Evolutionary conservation across 2,113 vertebrate species (phyloP).

Genomic region (Zapornia atra): DNA sequence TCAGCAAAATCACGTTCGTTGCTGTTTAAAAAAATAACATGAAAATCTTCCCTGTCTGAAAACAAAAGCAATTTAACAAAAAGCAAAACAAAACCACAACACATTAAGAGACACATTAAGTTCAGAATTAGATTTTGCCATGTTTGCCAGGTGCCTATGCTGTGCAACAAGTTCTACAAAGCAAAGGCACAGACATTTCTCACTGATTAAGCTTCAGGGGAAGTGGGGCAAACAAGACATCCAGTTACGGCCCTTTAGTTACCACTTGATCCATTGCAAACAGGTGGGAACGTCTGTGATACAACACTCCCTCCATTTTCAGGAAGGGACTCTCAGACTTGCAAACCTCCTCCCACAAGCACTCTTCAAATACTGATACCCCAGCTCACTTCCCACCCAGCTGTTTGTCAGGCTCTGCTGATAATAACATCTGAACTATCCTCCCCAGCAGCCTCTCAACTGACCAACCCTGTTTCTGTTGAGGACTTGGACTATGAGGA

Average conservation of each 20-base stretch:
- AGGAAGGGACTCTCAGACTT: background rate
- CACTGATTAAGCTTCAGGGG: background rate
- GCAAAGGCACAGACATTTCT: background rate
- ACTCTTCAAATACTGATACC: background rate
- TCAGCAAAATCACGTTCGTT: background rate
- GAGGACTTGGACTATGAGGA: background rate
- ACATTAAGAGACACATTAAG: background rate
- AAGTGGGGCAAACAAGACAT: background rate
- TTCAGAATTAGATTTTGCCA: background rate
- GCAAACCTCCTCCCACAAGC: background rate
- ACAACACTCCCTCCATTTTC: background rate
- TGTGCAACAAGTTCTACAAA: background rate
- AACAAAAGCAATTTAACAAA: background rate
- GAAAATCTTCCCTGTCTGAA: background rate
- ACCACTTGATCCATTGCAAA: background rate
- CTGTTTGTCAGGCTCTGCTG: background rate
- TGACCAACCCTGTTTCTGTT: background rate
- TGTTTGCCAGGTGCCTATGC: background rate
- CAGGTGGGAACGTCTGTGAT: background rate
- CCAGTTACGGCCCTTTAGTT: background rate
- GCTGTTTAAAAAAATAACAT: no score
- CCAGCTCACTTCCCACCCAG: background rate
- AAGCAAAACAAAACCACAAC: no score
- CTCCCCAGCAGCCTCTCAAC: background rate
- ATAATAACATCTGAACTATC: background rate